These are phyloP conservation scores for Epizoanthus scotinus DNA, from an alignment of 92 coral and sea anemone genomes.

Conservation along the genomic window DNA sequence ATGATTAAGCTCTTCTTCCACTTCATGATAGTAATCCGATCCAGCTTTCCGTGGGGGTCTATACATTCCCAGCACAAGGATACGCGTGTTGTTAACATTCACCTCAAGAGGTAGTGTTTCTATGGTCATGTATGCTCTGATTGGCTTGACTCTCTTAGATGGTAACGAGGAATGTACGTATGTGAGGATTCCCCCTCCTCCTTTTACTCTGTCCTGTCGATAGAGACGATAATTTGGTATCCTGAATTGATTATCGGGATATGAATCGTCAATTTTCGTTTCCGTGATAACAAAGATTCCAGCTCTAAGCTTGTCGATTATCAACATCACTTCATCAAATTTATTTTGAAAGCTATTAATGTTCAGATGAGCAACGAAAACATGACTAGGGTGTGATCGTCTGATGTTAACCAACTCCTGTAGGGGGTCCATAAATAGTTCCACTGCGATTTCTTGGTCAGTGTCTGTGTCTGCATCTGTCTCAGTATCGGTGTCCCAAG, in stretches of 20 bases:
- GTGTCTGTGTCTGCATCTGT: no score
- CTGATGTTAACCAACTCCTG: background rate
- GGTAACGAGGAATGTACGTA: slow-evolving; percentile 29
- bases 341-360: slow-evolving; percentile 32
- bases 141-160: slow-evolving; percentile 2
- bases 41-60: slow-evolving; percentile 34
- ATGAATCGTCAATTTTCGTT: slow-evolving; percentile 16
- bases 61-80: slow-evolving; percentile 21
- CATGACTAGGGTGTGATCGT: slow-evolving; percentile 2
- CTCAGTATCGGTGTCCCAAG: background rate
- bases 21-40: background rate
- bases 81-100: slow-evolving; percentile 19
- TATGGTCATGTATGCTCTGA: slow-evolving; percentile 20
- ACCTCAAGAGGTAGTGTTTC: slow-evolving; percentile 42
- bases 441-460: background rate
- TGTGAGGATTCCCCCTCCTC: slow-evolving; percentile 52
- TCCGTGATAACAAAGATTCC: slow-evolving; percentile 23
- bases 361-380: slow-evolving; percentile 17
- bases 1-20: slow-evolving; percentile 31
- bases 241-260: slow-evolving; percentile 16
- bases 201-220: slow-evolving; percentile 12
- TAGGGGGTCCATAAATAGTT: slow-evolving; percentile 3
- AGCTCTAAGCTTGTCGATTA: slow-evolving; percentile 20
- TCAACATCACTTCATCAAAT: background rate
- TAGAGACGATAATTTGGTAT: slow-evolving; percentile 18